Conservation (phyloP, 2,888 invertebrate genomes). For the Orgyia antiqua region DNA sequence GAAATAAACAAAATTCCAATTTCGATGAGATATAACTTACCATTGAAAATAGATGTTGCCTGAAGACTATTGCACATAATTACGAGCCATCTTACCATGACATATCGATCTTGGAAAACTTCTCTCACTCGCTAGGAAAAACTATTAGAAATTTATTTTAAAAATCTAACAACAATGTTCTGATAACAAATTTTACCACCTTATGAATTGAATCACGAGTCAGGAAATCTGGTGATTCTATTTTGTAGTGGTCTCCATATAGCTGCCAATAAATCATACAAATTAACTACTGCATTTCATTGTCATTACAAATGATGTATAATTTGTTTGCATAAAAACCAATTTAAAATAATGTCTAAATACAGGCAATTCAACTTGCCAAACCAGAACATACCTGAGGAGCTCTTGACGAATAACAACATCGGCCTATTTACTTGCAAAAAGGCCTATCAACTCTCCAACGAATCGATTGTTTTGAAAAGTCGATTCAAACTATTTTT, state of each 20-base stretch:
- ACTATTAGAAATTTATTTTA: constrained; percentile 15
- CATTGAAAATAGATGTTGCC: constrained; percentile 29
- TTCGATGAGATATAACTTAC: constrained; percentile 49
- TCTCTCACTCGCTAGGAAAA: constrained; percentile 32
- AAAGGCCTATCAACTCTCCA: not conserved
- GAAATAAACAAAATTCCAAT: constrained; percentile 36
- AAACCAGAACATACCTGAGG: not conserved
- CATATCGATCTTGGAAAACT: constrained; percentile 39
- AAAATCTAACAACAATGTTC: constrained; percentile 13
- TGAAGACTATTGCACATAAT: constrained; percentile 25
- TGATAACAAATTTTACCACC: constrained; percentile 16
- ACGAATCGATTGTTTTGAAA: not conserved
- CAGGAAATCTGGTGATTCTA: not conserved
- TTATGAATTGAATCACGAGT: not conserved
- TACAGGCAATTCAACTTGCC: not conserved
- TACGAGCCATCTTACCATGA: constrained; percentile 27
- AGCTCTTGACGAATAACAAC: not conserved
- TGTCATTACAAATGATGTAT: not conserved
- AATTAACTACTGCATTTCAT: not conserved
- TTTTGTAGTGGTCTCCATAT: not conserved
- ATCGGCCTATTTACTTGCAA: not conserved
- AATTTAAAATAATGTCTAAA: not conserved
- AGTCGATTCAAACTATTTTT: not conserved
- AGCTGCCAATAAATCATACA: not conserved
- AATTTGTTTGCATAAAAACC: not conserved